Percentiles rank a stretch among this genome's conserved stretches.
Evolutionary conservation across 2,797 vertebrate species (phyloP).

Genomic region (Karalla daura): DNA sequence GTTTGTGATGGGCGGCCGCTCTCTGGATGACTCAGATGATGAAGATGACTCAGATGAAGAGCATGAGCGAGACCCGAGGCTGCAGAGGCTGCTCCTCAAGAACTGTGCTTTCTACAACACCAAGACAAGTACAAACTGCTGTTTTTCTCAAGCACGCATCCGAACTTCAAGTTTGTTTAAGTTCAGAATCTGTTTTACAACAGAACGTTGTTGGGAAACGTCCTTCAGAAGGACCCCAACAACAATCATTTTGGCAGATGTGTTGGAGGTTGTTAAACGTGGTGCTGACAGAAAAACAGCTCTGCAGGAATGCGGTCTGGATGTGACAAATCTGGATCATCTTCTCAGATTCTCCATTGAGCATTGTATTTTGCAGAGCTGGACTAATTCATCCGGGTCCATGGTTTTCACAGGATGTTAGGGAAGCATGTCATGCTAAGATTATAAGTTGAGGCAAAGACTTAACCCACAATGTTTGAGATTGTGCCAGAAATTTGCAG

Average conservation of each 20-base stretch:
- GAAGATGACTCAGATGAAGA: constrained; percentile 85
- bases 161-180: constrained; percentile 28
- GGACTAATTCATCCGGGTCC: constrained; percentile 31
- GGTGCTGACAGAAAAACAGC: constrained; percentile 59
- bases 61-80: constrained; percentile 73
- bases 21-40: constrained; percentile 88
- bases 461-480: not conserved
- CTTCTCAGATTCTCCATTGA: constrained; percentile 42
- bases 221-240: constrained; percentile 17
- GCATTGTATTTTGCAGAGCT: constrained; percentile 35
- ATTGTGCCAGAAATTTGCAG: constrained; percentile 28
- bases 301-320: constrained; percentile 43
- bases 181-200: constrained; percentile 25
- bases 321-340: constrained; percentile 63
- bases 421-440: constrained; percentile 33
- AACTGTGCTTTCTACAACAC: constrained; percentile 94
- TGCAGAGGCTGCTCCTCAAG: constrained; percentile 60
- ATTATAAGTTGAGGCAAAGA: constrained; percentile 24
- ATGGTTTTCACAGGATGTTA: constrained; percentile 37
- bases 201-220: constrained; percentile 34
- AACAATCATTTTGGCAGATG: constrained; percentile 51
- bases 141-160: not conserved
- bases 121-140: constrained; percentile 83
- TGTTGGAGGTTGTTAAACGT: constrained; percentile 31
- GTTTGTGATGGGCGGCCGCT: constrained; percentile 92